Conservation (phyloP, 2,888 invertebrate genomes). For the Sesamia inferens region DNA sequence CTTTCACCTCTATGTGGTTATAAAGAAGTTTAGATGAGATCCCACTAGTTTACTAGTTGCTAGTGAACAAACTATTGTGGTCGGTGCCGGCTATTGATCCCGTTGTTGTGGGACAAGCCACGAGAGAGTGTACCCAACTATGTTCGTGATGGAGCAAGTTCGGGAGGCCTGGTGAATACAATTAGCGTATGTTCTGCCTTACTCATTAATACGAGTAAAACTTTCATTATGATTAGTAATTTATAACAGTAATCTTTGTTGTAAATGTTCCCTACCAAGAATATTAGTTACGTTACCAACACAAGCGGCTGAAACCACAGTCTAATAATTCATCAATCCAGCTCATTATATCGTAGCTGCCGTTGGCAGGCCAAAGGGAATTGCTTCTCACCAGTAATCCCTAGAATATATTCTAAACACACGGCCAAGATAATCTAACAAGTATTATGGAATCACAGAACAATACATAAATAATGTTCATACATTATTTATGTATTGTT, state of each 20-base stretch:
- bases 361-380: slow-evolving; percentile 4
- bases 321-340: slow-evolving; percentile 3
- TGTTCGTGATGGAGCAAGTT: background rate
- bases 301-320: background rate
- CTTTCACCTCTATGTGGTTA: slow-evolving; percentile 8
- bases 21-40: slow-evolving; percentile 49
- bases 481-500: background rate
- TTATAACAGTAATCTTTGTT: background rate
- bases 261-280: background rate
- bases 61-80: slow-evolving; percentile 20
- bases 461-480: background rate
- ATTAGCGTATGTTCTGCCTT: background rate
- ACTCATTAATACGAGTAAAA: background rate
- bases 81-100: slow-evolving; percentile 5
- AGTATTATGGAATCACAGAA: background rate
- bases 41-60: slow-evolving; percentile 28
- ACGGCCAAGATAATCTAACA: background rate
- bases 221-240: slow-evolving; percentile 1
- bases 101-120: background rate
- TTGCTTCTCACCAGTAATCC: slow-evolving; percentile 7
- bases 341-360: background rate
- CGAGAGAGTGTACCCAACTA: slow-evolving; percentile 13
- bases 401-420: background rate
- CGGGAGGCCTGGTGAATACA: background rate
- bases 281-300: background rate